Evolutionary conservation across 2,888 invertebrate genomes (phyloP).

Genomic region (Cactoblastis cactorum): DNA sequence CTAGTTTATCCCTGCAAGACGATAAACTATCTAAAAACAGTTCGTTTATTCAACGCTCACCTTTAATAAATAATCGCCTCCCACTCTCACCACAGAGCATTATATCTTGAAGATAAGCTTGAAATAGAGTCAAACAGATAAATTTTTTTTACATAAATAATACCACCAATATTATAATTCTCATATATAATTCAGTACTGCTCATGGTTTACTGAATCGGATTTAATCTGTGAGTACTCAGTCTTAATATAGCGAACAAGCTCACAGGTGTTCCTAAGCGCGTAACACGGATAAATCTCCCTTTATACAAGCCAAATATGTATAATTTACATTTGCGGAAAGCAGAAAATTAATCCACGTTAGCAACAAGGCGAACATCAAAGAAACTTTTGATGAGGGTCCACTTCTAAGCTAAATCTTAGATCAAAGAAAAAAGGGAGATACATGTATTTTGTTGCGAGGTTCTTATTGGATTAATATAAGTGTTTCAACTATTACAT

Average conservation of each 20-base stretch:
- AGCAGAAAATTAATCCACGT: constrained; percentile 43
- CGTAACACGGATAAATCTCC: constrained; percentile 36
- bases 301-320: constrained; percentile 28
- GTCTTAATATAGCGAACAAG: constrained; percentile 30
- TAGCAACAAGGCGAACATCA: constrained; percentile 38
- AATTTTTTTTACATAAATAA: no score
- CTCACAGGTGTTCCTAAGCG: constrained; percentile 40
- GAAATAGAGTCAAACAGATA: no score
- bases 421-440: constrained; percentile 25
- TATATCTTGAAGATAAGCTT: no score
- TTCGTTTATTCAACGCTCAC: no score
- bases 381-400: constrained; percentile 58
- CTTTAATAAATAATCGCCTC: no score
- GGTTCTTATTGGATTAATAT: background rate
- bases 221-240: background rate
- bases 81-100: no score
- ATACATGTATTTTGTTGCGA: constrained; percentile 11
- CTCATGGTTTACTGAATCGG: constrained; percentile 22
- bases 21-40: no score
- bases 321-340: constrained; percentile 42
- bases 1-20: no score
- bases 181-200: background rate
- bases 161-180: no score
- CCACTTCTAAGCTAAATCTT: constrained; percentile 34
- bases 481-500: background rate